Evolutionary conservation across 2,888 invertebrate genomes (phyloP), one percentile per base, ranked within the genome.

Genomic region (Myathropa florea): DNA sequence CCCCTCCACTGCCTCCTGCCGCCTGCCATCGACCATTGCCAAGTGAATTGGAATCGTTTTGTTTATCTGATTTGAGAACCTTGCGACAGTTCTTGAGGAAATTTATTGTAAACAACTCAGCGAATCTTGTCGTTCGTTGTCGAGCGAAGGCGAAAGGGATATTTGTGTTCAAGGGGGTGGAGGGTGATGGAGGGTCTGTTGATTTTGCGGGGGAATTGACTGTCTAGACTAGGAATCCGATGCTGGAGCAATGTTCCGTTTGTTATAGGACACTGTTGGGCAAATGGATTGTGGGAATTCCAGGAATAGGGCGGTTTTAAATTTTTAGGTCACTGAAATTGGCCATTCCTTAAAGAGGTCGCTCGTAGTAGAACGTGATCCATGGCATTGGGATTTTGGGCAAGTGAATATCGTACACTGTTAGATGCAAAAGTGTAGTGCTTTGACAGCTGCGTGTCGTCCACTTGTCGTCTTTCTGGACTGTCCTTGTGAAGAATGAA

Each of bases 21-120:
- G 33, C 9, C 33, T 33, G 12, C 12, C 12, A 33, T 46, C 18
- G n/a, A 14, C 39, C 14, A n/a, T n/a, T 39, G 39, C 46, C 46
- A 46, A 68, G 33, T 60, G 60, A 57, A 85, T 39, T 26, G 55
- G 55, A 72, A 85, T 72, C 36, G 63, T 18, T 77, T 55, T 30
- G 67, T 63, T 72, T 85, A 57, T 68, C 61, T 68, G 72, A 26
- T 60, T 84, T 75, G 70, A 57, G 57, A 23, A 57, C 14, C 57
- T 57, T 26, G 46, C 46, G 46, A 46, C 18, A 7, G 18, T 46
- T 46, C 46, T 46, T 18, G 18, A n/a, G 23, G 57, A 57, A 57
- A 57, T 57, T 57, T 46, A 46, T 24, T 57, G 57, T 57, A 57
- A 57, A 26, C 57, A 26, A 57, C 24, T 57, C 57, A 57, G 57